Percentiles rank a stretch among this genome's conserved stretches.
Conservation (phyloP, 2,888 invertebrate genomes). For the Drosophila mercatorum region DNA sequence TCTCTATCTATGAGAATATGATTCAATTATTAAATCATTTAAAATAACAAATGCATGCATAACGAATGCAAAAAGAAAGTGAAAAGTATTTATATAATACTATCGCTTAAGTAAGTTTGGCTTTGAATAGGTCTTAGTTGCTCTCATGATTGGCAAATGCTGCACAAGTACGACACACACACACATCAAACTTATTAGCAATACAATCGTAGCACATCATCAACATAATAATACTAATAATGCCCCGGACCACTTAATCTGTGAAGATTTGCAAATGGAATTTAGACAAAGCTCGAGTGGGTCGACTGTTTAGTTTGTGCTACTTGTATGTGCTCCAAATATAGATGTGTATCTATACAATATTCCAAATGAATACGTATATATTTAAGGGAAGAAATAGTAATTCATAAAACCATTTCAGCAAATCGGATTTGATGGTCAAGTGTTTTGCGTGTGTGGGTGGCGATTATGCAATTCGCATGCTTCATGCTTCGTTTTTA, state of each 20-base stretch:
- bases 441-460: slow-evolving; percentile 21
- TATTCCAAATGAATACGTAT: neutral
- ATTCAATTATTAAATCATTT: slow-evolving; percentile 1
- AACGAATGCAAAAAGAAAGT: neutral
- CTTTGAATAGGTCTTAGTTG: neutral
- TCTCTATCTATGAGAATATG: neutral
- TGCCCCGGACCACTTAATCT: neutral
- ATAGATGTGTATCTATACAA: neutral
- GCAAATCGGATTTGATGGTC: slow-evolving; percentile 41
- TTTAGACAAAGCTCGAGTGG: neutral
- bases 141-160: neutral
- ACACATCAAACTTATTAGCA: neutral
- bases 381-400: slow-evolving; percentile 1
- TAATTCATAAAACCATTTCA: slow-evolving; percentile 15
- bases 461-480: slow-evolving; percentile 25
- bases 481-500: slow-evolving; percentile 23
- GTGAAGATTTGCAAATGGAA: slow-evolving; percentile 17
- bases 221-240: neutral
- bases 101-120: neutral
- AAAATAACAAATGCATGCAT: neutral
- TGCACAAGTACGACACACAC: neutral
- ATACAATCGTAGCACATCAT: neutral
- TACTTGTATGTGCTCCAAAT: neutral
- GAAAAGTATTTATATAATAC: neutral
- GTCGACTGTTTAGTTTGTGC: neutral